Evolutionary conservation across 2,113 vertebrate species (phyloP).

Genomic region (Sisor rabdophorus): DNA sequence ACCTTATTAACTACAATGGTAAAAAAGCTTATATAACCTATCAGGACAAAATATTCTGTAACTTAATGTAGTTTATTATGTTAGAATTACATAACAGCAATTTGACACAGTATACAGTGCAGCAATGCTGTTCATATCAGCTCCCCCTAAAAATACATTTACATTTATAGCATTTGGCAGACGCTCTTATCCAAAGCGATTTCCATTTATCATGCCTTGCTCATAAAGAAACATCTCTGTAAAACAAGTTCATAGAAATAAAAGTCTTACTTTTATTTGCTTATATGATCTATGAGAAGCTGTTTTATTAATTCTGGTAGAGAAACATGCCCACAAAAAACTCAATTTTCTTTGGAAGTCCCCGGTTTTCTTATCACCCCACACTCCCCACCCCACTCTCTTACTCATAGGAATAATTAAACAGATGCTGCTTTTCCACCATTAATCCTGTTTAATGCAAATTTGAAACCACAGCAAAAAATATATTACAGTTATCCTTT

Average conservation of each 20-base stretch:
- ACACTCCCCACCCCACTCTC: too few species aligned
- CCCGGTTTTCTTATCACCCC: neutral
- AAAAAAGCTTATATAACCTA: neutral
- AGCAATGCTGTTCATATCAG: neutral
- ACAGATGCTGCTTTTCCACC: constrained; percentile 2
- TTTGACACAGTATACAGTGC: neutral
- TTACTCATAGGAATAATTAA: neutral
- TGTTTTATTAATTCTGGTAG: neutral
- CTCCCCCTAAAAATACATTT: neutral
- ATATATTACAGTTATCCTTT: constrained; percentile 16
- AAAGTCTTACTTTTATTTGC: constrained; percentile 10
- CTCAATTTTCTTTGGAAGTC: neutral
- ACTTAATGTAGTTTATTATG: neutral
- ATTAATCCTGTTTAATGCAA: constrained; percentile 16
- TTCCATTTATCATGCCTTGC: too few species aligned
- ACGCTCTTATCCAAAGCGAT: too few species aligned
- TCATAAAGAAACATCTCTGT: neutral
- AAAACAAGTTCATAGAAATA: neutral
- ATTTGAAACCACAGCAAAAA: constrained; percentile 16
- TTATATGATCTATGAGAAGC: constrained; percentile 4
- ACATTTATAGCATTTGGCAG: too few species aligned
- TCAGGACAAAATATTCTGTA: neutral
- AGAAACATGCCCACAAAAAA: neutral
- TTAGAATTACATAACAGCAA: neutral
- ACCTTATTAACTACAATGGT: neutral